phyloP scores from a whole-genome alignment of 2,888 invertebrate species.

The Hermodice carunculata region DNA sequence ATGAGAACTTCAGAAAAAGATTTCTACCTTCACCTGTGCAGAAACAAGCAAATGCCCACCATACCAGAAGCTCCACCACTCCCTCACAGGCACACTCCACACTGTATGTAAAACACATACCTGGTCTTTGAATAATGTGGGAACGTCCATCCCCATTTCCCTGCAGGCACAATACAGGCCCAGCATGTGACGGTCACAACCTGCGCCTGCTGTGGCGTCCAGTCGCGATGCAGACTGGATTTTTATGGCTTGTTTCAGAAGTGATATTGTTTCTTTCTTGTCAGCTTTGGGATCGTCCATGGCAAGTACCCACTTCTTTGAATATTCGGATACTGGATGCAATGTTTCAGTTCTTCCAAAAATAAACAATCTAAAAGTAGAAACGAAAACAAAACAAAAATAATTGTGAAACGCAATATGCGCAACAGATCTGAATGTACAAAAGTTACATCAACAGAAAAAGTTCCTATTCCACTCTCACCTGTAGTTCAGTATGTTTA shows the following conservation, averaged over 20 bases:
- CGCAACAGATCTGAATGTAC: no score
- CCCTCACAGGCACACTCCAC: no score
- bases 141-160: slow-evolving; percentile 50
- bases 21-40: no score
- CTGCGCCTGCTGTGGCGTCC: slow-evolving; percentile 60
- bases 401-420: no score
- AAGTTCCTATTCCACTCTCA: no score
- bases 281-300: slow-evolving; percentile 48
- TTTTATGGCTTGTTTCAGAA: slow-evolving; percentile 48
- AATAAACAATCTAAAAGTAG: slow-evolving; percentile 69
- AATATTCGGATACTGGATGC: slow-evolving; percentile 73
- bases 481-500: no score
- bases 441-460: no score
- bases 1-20: no score
- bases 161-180: slow-evolving; percentile 67
- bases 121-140: slow-evolving; percentile 49
- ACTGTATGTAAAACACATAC: no score
- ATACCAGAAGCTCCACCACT: no score
- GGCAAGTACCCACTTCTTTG: slow-evolving; percentile 59
- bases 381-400: no score
- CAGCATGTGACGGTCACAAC: slow-evolving; percentile 74
- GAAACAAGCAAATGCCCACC: no score
- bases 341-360: slow-evolving; percentile 77
- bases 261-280: slow-evolving; percentile 41
- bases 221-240: slow-evolving; percentile 51